Evolutionary conservation across 2,797 vertebrate species (phyloP), one percentile per base, ranked within the genome.

Genomic region (Furcifer pardalis): DNA sequence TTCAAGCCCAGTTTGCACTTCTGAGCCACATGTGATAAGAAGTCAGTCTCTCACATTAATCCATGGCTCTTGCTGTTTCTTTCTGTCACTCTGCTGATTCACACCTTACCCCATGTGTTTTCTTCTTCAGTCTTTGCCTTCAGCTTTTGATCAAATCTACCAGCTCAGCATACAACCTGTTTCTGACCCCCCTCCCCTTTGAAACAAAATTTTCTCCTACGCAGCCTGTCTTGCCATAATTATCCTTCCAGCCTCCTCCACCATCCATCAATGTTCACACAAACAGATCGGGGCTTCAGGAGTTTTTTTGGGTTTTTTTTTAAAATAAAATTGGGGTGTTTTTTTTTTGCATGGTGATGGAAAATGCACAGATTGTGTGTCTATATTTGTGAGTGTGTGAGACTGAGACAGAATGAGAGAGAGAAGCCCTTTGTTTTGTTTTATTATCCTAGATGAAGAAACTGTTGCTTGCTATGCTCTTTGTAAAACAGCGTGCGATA

Each of bases 221-320:
- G 2, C 91, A 77, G 80, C 84, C 89, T 91, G 89, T 93, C 93
- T 91, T 91, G 93, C 92, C 90, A 89, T 90, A 91, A 91, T 91
- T 27, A 86, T 90, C 81, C 88, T 92, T 89, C 44, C 82, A 88
- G 84, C 91, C 91, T 85, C 77, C 84, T 66, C 44, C 77, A 32
- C 6, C 40, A 87, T 84, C 90, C 86, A 4, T 92, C 85, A 80
- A 81, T 77, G 72, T 77, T 86, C 0, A 0, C 85, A 90, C 84
- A 89, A 78, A 77, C 91, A 89, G 40, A 89, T 87, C 84, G 90
- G 0, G 0, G 40, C 0, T 77, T 65, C 81, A 49, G 77, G 85
- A 88, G 85, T 37, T 88, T 83, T 80, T 9, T 65, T 8, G 60
- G 35, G 37, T 12, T 4, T 56, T 21, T 56, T 56, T 4, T n/a